Percentiles rank a stretch among this genome's conserved stretches.
Conservation (phyloP, 1,140 invertebrate genomes). For the Drosophila gunungcola region DNA sequence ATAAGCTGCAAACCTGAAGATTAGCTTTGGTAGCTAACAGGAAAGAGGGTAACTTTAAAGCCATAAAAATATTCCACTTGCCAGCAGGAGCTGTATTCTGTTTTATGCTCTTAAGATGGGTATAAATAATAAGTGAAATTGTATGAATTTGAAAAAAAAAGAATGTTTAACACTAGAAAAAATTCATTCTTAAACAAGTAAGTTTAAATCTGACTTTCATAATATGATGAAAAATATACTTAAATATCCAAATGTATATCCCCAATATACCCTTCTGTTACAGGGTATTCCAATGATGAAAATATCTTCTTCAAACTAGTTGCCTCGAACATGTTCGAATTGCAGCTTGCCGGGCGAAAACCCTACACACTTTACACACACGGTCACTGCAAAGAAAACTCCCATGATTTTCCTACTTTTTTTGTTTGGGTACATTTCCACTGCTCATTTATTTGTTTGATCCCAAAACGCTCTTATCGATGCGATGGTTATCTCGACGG, state of each 20-base stretch:
- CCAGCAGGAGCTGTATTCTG: conserved; percentile 2
- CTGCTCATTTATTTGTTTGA: conserved; percentile 32
- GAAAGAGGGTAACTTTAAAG: conserved; percentile 14
- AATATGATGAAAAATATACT: too few relatives aligned
- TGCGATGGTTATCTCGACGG: conserved; percentile 63
- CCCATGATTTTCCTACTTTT: conserved; percentile 3
- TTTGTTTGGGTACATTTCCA: conserved; percentile 31
- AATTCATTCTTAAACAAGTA: too few relatives aligned
- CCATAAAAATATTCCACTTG: conserved; percentile 37
- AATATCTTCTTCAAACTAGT: conserved; percentile 23
- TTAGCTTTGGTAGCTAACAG: conserved; percentile 28
- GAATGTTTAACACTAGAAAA: too few relatives aligned
- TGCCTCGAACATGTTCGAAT: conserved; percentile 45
- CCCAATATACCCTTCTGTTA: conserved; percentile 1
- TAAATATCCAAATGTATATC: background rate
- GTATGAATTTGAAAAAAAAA: too few relatives aligned
- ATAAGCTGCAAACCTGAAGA: conserved; percentile 41
- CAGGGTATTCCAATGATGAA: background rate
- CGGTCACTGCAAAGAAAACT: conserved; percentile 10
- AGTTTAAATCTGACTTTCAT: too few relatives aligned
- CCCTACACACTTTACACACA: conserved; percentile 4
- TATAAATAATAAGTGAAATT: conserved; percentile 3
- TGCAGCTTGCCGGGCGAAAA: conserved; percentile 6
- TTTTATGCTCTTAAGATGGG: background rate
- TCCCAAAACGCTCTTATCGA: conserved; percentile 42